Evolutionary conservation across 2,113 vertebrate genomes (phyloP), one percentile per base, ranked within the genome.

Genomic region (Perca flavescens): DNA sequence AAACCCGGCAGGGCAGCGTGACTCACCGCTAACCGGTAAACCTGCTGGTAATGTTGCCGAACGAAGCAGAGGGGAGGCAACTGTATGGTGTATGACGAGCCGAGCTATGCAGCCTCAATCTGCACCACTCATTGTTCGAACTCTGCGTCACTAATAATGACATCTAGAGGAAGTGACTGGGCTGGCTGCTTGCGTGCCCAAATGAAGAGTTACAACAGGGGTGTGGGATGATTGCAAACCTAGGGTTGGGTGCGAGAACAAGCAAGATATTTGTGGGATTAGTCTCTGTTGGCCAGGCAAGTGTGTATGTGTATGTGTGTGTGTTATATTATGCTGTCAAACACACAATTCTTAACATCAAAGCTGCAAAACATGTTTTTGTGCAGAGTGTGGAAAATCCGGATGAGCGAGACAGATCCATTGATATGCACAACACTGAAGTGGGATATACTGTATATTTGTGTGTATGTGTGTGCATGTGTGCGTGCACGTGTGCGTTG

Each of bases 11-110:
- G 31, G 49, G 49, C 31, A 46, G 49, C 36, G 22, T 50, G 78
- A 87, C 40, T 64, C 54, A 36, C 34, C 21, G 64, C 83, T 74
- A 74, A 65, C 74, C 79, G 75, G 86, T 88, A 79, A 76, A 71
- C 62, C 62, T 19, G 49, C 66, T 14, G 76, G 49, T 67, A 46
- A 60, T 47, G n/a, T 17, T 58, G 21, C 25, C 28, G 11, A n/a
- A 36, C 2, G 6, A n/a, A 57, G 60, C 22, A 17, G 60, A 28
- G 34, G 0, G 6, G 43, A 17, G 25, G n/a, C 25, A 1, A 19
- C 11, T 19, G 54, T 19, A 11, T 8, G 72, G 21, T 6, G 34
- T 34, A 34, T 34, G 5, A 34, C 2, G 9, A 28, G 60, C 40
- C 34, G 34, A 34, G 34, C 36, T 56, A 9, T 34, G 19, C 36